Percentiles rank a stretch among this genome's conserved stretches.
These are phyloP conservation scores for Heteromormyrus szaboi DNA, from an alignment of 2,797 vertebrate species.

Conservation along the genomic window DNA sequence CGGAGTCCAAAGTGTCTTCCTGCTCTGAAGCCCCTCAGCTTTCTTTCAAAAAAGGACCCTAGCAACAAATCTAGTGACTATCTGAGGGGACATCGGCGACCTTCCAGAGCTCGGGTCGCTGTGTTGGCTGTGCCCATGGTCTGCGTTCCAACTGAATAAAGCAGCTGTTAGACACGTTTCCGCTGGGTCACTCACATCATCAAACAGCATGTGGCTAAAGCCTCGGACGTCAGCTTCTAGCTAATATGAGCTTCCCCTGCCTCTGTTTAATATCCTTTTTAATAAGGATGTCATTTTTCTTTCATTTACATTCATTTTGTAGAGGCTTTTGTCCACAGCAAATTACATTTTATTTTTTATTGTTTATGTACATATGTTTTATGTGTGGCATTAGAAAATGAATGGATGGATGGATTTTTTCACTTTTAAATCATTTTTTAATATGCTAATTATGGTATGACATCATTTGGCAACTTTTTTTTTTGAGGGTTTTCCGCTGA, in stretches of 20 bases:
- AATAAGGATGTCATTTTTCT: not conserved
- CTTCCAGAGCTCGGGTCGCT: not conserved
- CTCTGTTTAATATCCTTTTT: not conserved
- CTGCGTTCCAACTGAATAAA: not conserved
- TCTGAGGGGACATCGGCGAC: not conserved
- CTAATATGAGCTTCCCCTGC: not conserved
- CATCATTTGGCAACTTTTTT: not conserved
- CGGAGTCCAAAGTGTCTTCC: not conserved
- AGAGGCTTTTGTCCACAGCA: not conserved
- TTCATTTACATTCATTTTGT: not conserved
- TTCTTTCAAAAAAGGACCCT: not conserved
- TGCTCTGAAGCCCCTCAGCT: not conserved
- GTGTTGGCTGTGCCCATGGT: not conserved
- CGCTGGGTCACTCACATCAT: not conserved
- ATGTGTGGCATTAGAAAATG: not conserved
- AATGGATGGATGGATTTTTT: not conserved
- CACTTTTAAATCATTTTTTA: not conserved
- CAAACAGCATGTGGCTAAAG: not conserved
- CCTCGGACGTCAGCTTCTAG: not conserved
- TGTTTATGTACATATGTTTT: not conserved
- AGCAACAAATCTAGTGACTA: not conserved
- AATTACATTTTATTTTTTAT: not conserved
- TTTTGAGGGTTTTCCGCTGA: not conserved
- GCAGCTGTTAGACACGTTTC: not conserved
- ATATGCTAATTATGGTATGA: not conserved